phyloP scores from a whole-genome alignment of 2,797 vertebrate species.

The Falco columbarius region DNA sequence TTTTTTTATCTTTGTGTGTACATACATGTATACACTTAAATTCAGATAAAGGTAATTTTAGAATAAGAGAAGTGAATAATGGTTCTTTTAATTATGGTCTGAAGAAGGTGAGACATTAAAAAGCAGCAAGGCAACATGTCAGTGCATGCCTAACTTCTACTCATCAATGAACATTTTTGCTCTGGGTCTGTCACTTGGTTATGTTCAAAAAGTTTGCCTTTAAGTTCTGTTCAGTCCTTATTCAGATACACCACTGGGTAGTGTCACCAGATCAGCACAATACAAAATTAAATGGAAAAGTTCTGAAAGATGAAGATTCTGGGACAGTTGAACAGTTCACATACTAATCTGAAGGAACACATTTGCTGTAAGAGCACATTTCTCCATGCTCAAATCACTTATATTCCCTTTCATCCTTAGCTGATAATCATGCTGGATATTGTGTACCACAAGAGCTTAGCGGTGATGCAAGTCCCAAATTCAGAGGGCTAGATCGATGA shows the following conservation, averaged over 20 bases:
- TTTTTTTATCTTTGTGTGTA: background rate
- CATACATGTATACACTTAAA: background rate
- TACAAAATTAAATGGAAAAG: background rate
- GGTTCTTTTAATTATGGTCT: background rate
- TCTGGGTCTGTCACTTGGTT: rapidly evolving
- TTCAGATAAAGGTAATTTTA: background rate
- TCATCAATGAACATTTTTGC: background rate
- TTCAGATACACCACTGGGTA: background rate
- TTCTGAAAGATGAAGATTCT: background rate
- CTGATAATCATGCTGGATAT: background rate
- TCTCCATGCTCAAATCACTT: background rate
- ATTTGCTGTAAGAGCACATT: background rate
- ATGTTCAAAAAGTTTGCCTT: background rate
- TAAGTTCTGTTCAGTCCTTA: background rate
- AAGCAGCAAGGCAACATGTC: background rate
- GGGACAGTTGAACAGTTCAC: background rate
- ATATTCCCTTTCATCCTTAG: background rate
- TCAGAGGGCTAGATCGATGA: background rate
- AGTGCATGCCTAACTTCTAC: background rate
- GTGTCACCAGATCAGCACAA: background rate
- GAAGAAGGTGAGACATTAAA: background rate
- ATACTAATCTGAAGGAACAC: background rate
- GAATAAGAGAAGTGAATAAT: background rate
- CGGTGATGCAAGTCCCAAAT: background rate
- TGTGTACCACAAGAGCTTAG: background rate